phyloP scores from a whole-genome alignment of 2,797 vertebrate genomes.

The Cynopterus sphinx region DNA sequence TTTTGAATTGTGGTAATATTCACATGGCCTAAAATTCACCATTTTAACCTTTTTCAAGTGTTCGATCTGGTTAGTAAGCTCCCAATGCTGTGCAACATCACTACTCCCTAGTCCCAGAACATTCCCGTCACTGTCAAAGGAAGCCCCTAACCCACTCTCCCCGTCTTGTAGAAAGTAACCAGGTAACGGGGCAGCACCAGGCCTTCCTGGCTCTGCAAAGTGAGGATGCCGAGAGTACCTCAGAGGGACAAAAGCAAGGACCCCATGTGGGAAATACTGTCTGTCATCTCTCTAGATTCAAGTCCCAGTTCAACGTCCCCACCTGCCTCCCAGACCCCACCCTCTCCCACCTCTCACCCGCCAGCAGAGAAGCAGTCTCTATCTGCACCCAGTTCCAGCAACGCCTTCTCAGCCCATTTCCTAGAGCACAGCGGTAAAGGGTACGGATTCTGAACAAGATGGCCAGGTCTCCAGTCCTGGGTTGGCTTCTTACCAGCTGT shows the following conservation, averaged over 20 bases:
- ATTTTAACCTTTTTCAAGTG: not conserved
- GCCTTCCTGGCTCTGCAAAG: not conserved
- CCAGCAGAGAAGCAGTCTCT: not conserved
- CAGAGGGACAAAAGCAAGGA: not conserved
- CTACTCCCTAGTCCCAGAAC: not conserved
- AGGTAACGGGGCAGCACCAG: not conserved
- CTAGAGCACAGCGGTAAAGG: not conserved
- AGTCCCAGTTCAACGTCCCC: not conserved
- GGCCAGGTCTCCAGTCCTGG: not conserved
- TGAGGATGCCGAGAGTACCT: not conserved
- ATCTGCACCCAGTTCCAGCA: not conserved
- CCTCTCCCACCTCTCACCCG: not conserved
- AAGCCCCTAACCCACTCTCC: not conserved
- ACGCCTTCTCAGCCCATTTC: not conserved
- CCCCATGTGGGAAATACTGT: not conserved
- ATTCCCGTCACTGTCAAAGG: not conserved
- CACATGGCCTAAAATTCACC: not conserved
- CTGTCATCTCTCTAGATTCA: not conserved
- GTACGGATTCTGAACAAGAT: not conserved
- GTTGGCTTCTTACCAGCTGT: not conserved
- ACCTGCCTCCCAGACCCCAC: not conserved
- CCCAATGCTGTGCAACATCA: not conserved
- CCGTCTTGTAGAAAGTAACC: not conserved
- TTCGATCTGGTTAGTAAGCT: not conserved
- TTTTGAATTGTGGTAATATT: not conserved